Percentiles rank a stretch among this genome's conserved stretches.
phyloP scores from a whole-genome alignment of 2,888 invertebrate genomes.

The Drepanosiphum platanoidis region DNA sequence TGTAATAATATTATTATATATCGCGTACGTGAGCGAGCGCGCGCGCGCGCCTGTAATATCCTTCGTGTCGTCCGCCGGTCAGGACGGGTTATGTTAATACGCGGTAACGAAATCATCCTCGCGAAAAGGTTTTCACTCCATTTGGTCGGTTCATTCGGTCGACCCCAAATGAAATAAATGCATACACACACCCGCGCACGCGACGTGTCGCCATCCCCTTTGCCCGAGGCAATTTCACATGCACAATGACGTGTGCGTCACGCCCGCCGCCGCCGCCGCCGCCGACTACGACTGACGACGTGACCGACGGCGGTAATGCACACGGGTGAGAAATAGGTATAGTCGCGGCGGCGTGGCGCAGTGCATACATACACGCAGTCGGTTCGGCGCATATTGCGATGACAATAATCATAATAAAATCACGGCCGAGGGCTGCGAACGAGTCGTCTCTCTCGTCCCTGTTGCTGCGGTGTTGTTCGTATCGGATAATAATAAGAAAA shows the following conservation, averaged over 20 bases:
- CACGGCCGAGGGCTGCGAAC: no score
- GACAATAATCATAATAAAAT: no score
- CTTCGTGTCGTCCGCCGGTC: not conserved
- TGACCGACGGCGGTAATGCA: not conserved
- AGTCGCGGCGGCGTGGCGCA: no score
- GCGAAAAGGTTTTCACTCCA: constrained; percentile 45
- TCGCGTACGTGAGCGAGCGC: not conserved
- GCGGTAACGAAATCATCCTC: constrained; percentile 12
- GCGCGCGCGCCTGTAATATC: not conserved
- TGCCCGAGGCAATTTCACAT: not conserved
- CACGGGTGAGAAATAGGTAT: not conserved
- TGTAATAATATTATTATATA: no score
- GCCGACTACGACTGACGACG: no score
- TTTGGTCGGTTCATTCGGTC: constrained; percentile 21
- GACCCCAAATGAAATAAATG: constrained; percentile 14
- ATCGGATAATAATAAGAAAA: no score
- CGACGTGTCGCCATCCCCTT: not conserved
- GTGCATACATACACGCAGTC: not conserved
- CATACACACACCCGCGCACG: not conserved
- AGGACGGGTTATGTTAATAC: constrained; percentile 37
- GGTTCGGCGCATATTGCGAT: no score
- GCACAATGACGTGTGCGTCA: constrained; percentile 25
- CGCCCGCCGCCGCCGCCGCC: not conserved
- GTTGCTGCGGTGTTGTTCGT: no score
- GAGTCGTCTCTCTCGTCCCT: no score